Percentiles rank a stretch among this genome's conserved stretches.
Evolutionary conservation across 2,888 invertebrate species (phyloP).

Genomic region (Achlya flavicornis): DNA sequence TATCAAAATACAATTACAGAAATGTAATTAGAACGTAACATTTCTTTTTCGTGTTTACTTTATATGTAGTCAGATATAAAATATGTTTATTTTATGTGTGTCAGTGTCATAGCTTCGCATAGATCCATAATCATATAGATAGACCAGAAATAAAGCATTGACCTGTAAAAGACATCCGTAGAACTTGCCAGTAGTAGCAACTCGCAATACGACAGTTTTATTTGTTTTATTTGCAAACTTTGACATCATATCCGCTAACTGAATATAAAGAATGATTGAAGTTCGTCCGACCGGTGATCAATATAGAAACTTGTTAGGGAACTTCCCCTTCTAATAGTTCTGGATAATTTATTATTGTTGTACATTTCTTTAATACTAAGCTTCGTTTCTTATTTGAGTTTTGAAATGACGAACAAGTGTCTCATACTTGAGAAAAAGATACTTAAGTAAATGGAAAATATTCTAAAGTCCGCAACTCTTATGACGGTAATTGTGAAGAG

Average conservation of each 20-base stretch:
- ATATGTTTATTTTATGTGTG: no score
- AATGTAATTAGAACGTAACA: no score
- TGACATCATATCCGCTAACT: slow-evolving; percentile 8
- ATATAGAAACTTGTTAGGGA: background rate
- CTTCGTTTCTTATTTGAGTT: background rate
- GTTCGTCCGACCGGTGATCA: slow-evolving; percentile 11
- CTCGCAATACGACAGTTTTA: slow-evolving; percentile 6
- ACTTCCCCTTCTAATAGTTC: slow-evolving; percentile 6
- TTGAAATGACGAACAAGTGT: background rate
- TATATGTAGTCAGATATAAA: no score
- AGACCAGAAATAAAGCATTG: background rate
- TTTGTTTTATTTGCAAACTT: slow-evolving; percentile 12
- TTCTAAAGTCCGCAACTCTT: no score
- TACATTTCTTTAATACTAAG: background rate
- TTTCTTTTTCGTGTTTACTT: no score
- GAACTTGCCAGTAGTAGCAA: background rate
- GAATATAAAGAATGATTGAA: slow-evolving; percentile 9
- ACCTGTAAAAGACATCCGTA: slow-evolving; percentile 2
- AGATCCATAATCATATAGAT: no score
- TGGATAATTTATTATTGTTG: slow-evolving; percentile 6
- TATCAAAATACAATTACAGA: no score
- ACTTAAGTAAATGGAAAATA: no score
- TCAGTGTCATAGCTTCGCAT: no score
- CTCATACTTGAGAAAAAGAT: no score
- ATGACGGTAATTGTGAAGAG: no score